phyloP scores from a whole-genome alignment of 2,113 vertebrate genomes.

The Panurus biarmicus region DNA sequence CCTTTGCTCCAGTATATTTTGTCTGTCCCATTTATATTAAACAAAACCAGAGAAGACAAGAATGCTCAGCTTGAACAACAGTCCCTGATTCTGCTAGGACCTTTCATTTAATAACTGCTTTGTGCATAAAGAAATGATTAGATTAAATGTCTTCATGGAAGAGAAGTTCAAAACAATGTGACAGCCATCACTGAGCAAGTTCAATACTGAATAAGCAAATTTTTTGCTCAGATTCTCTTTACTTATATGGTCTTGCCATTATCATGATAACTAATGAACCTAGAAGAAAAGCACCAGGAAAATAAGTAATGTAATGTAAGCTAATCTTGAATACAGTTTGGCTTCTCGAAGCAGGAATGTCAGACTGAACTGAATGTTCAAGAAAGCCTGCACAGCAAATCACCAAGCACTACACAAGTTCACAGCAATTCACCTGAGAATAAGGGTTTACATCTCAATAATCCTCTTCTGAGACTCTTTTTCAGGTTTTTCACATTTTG shows the following conservation, averaged over 20 bases:
- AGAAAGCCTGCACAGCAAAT: neutral
- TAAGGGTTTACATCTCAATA: neutral
- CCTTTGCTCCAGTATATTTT: neutral
- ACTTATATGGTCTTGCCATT: neutral
- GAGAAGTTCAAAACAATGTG: neutral
- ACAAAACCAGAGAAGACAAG: neutral
- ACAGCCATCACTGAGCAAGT: neutral
- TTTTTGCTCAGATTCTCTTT: neutral
- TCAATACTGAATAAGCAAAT: neutral
- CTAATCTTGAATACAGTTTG: neutral
- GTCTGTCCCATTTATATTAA: neutral
- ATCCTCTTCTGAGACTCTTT: neutral
- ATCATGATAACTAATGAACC: neutral
- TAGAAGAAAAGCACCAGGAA: neutral
- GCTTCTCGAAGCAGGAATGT: neutral
- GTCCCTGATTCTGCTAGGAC: neutral
- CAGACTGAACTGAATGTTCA: neutral
- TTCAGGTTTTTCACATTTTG: neutral
- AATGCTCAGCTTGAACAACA: neutral
- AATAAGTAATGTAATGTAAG: neutral
- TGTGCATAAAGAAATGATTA: neutral
- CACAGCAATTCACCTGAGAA: neutral
- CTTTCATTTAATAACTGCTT: neutral
- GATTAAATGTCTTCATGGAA: neutral
- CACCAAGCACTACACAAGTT: neutral